phyloP scores from a whole-genome alignment of 2,797 vertebrate genomes.

The Esox lucius region DNA sequence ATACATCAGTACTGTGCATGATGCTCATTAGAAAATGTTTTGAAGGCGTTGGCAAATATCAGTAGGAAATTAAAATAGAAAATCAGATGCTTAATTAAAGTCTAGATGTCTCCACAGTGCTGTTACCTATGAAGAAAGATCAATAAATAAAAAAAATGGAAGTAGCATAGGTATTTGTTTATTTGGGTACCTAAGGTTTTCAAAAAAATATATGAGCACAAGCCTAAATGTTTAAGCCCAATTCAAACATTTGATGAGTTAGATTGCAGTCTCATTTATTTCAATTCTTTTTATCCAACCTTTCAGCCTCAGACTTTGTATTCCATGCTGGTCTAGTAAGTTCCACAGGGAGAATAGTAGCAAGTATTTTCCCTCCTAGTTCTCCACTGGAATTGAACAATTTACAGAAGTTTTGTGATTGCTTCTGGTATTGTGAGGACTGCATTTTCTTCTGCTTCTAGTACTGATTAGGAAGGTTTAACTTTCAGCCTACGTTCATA shows the following conservation, averaged over 20 bases:
- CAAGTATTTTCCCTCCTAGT: conserved; percentile 13
- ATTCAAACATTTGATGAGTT: background rate
- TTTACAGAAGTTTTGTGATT: conserved; percentile 19
- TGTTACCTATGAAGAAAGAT: conserved; percentile 48
- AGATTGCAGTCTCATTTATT: background rate
- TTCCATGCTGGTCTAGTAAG: background rate
- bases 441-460: conserved; percentile 20
- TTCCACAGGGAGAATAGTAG: background rate
- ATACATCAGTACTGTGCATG: conserved; percentile 41
- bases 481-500: conserved; percentile 47
- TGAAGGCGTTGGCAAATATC: background rate
- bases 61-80: background rate
- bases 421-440: conserved; percentile 28
- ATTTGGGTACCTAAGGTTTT: conserved; percentile 35
- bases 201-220: background rate
- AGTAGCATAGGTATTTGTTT: conserved; percentile 33
- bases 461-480: conserved; percentile 32
- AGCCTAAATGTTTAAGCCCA: background rate
- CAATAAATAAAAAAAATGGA: conserved; percentile 29
- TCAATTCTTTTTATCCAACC: background rate
- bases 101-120: conserved; percentile 5
- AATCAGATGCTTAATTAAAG: conserved; percentile 19
- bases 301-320: background rate
- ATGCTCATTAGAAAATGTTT: conserved; percentile 11
- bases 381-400: conserved; percentile 27